These are phyloP conservation scores for Pseudochirops corinnae DNA, from an alignment of 2,797 vertebrate genomes.

Conservation along the genomic window DNA sequence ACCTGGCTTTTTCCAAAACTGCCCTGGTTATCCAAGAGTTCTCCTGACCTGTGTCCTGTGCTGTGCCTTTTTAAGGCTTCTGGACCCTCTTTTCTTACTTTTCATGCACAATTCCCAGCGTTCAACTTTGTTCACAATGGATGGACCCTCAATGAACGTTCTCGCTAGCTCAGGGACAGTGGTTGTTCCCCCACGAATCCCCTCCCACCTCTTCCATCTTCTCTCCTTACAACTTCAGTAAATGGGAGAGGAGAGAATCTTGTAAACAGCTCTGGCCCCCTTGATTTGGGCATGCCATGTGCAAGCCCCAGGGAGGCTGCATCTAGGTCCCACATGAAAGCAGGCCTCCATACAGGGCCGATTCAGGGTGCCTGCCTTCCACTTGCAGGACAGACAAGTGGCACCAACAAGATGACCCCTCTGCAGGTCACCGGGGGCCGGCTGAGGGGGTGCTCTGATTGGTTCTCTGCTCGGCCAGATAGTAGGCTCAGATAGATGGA, in stretches of 20 bases:
- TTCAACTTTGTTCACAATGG: not conserved
- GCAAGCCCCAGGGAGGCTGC: not conserved
- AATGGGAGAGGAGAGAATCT: not conserved
- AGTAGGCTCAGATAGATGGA: not conserved
- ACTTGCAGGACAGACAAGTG: no score
- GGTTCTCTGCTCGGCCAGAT: not conserved
- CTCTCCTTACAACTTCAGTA: not conserved
- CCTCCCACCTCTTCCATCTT: not conserved
- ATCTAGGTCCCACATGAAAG: not conserved
- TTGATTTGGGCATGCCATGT: not conserved
- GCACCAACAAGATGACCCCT: no score
- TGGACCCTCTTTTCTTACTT: not conserved
- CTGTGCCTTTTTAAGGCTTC: not conserved
- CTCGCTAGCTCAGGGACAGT: not conserved
- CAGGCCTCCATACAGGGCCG: accelerated
- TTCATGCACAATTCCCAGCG: not conserved
- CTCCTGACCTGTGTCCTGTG: not conserved
- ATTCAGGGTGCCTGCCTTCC: not conserved
- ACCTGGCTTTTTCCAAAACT: not conserved
- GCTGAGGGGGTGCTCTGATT: not conserved
- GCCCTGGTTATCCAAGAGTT: not conserved
- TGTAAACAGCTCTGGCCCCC: no score
- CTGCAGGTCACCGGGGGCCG: not conserved
- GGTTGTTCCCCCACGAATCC: not conserved
- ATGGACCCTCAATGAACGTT: not conserved